These are phyloP conservation scores for Drosophila tanythrix DNA, from an alignment of 2,888 invertebrate genomes.

Conservation along the genomic window DNA sequence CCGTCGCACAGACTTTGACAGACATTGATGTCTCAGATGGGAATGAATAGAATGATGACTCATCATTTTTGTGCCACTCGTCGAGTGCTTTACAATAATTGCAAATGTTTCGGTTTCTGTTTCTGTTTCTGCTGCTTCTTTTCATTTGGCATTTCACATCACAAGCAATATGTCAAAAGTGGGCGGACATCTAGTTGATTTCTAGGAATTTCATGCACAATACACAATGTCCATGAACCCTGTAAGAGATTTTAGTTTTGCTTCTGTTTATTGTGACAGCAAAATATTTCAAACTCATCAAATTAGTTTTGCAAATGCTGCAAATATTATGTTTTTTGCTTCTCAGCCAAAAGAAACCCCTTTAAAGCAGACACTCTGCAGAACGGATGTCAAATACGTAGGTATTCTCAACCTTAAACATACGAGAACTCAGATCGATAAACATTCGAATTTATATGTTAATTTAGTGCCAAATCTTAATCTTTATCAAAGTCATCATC, in stretches of 20 bases:
- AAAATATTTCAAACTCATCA: background rate
- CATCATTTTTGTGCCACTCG: constrained; percentile 15
- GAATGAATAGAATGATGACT: constrained; percentile 20
- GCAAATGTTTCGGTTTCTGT: constrained; percentile 1
- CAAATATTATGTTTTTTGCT: background rate
- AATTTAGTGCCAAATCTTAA: background rate
- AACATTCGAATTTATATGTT: background rate
- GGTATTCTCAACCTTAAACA: background rate
- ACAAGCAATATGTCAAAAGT: constrained; percentile 33
- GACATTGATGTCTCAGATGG: constrained; percentile 11
- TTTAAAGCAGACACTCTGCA: background rate
- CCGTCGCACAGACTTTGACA: constrained; percentile 26
- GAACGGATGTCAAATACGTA: background rate
- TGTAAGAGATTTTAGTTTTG: background rate
- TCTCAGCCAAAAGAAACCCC: background rate
- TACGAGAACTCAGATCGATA: background rate
- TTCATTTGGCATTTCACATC: constrained; percentile 13
- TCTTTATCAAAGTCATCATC: background rate
- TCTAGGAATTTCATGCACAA: constrained; percentile 16
- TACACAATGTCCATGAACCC: constrained; percentile 10
- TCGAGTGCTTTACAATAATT: constrained; percentile 30
- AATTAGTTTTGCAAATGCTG: background rate
- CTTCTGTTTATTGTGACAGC: background rate
- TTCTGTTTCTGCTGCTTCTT: background rate
- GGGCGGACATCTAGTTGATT: constrained; percentile 33